Base-by-base conservation (phyloP, 1,140 invertebrate species). In the Anoplolepis gracilipes region DNA sequence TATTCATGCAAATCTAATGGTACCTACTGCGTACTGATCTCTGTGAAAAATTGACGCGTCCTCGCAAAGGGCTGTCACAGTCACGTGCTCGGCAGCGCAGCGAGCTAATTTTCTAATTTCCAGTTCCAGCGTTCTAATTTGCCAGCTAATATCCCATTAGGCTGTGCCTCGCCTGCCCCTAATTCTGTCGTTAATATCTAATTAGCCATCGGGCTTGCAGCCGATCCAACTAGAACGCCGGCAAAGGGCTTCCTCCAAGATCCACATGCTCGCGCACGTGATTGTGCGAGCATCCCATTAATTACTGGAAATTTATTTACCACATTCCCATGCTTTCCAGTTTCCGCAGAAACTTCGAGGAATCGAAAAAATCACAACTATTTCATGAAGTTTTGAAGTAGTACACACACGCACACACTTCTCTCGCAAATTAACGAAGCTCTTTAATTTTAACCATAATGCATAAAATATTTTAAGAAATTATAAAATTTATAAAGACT, bases 41-140 rank as follows among this genome's bases (percentile, higher is more conserved):
- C 25, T 49, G 33, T 81, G 36, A 82, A 73, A 82, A 82, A 73
- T 82, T 28, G 28, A 69, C 61, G 22, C 33, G 46, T 53, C 2
- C 61, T 53, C 76, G 33, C 10, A 36, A 42, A 25, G 13, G 33
- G 42, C 53, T 39, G 8, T 30, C 16, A 39, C 19, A 39, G 53
- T 73, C 78, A 73, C 53, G 28, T 73, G 67, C 67, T 82, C 55
- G 25, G 25, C 33, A 39, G 33, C 33, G 59, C 28, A 55, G 19
- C 67, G 11, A 61, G 87, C 72, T 93, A 93, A 93, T 93, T 93
- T 93, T 93, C 91, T 90, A 93, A 93, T 93, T 93, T 93, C 90
- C 92, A 92, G 42, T 86, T 55, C 69, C 76, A 89, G 65, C 88
- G 87, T 90, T 88, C 90, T 89, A 90, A 92, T 93, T 87, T 90